Evolutionary conservation across 2,113 vertebrate genomes (phyloP).

Genomic region (Elachura formosa): DNA sequence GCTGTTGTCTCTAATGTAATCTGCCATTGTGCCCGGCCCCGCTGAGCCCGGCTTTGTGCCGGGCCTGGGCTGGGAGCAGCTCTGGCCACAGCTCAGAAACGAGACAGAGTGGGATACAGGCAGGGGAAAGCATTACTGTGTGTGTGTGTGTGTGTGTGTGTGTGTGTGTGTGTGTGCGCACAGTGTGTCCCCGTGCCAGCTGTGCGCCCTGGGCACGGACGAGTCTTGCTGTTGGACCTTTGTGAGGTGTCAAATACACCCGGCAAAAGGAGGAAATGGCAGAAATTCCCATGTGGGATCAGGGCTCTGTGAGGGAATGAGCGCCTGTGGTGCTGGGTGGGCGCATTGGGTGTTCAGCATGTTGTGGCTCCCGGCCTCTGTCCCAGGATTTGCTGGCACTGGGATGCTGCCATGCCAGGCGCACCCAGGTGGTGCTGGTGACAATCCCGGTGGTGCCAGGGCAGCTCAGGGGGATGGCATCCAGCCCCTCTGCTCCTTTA

Average conservation of each 20-base stretch:
- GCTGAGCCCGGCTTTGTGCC: conserved; percentile 28
- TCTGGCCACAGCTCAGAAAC: neutral
- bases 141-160: neutral
- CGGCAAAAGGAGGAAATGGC: fast-evolving
- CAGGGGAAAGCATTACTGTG: neutral
- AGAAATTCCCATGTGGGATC: fast-evolving
- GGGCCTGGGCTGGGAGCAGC: conserved; percentile 5
- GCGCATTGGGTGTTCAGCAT: fast-evolving
- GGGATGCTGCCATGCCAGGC: neutral
- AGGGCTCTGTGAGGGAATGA: fast-evolving
- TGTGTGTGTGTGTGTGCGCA: neutral
- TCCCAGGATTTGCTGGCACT: fast-evolving
- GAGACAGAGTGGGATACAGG: neutral
- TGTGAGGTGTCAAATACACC: neutral
- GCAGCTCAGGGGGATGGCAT: neutral
- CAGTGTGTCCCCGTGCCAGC: neutral
- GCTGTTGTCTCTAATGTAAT: conserved; percentile 41
- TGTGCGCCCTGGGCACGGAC: fast-evolving
- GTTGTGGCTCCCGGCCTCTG: neutral
- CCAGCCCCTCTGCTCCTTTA: fast-evolving
- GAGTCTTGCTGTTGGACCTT: neutral
- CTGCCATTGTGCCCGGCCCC: conserved; percentile 18
- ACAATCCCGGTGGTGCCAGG: fast-evolving
- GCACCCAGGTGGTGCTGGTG: neutral
- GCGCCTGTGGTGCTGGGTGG: fast-evolving